phyloP scores from a whole-genome alignment of 2,888 invertebrate genomes.

The Trachelus stipa region DNA sequence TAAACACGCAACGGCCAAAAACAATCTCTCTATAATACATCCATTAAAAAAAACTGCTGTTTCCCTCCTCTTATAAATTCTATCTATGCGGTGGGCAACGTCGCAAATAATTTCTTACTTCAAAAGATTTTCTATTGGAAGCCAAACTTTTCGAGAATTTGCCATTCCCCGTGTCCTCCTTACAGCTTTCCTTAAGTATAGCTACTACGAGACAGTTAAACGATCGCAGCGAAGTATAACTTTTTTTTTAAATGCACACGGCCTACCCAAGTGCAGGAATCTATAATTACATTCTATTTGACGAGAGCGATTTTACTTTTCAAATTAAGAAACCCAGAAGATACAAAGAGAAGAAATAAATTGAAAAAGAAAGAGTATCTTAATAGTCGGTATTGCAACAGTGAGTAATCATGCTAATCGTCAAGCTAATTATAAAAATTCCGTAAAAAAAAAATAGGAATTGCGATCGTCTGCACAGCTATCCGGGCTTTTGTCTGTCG shows the following conservation, averaged over 20 bases:
- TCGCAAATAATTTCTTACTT: background rate
- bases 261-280: background rate
- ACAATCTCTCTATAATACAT: background rate
- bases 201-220: background rate
- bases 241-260: background rate
- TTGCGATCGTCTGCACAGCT: background rate
- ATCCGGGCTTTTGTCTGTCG: constrained; percentile 16
- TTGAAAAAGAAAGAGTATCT: background rate
- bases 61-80: background rate
- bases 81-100: background rate
- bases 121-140: background rate
- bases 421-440: background rate
- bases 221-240: background rate
- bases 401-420: background rate
- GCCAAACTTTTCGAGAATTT: background rate
- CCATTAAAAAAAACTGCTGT: background rate
- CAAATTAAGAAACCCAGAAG: background rate
- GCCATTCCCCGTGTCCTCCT: background rate
- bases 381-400: background rate
- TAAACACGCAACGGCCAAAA: background rate
- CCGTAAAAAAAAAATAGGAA: background rate
- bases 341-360: background rate
- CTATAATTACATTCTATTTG: background rate
- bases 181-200: background rate
- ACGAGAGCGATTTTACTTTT: background rate